These are phyloP conservation scores for Fulica atra DNA, from an alignment of 2,113 vertebrate species.

Conservation along the genomic window DNA sequence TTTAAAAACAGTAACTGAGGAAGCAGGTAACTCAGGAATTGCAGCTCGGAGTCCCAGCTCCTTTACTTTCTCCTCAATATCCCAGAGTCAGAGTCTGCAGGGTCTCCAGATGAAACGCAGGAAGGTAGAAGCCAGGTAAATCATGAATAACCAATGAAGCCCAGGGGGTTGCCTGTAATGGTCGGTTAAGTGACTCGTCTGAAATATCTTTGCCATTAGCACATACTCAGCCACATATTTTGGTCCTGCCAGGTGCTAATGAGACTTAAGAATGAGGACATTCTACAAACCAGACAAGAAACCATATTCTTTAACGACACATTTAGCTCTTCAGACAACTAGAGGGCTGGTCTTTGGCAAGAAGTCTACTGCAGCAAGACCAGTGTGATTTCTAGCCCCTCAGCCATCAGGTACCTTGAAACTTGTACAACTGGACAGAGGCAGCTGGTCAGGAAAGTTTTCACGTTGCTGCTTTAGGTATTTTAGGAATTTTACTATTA, in stretches of 20 bases:
- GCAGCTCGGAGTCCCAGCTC: background rate
- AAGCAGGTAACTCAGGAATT: background rate
- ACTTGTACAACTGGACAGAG: background rate
- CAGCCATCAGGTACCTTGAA: background rate
- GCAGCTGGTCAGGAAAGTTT: no score
- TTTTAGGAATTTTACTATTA: no score
- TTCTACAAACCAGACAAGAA: background rate
- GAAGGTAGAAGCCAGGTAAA: background rate
- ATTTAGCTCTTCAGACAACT: background rate
- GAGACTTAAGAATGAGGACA: background rate
- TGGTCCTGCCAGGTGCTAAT: background rate
- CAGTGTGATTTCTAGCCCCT: background rate
- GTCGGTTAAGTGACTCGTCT: background rate
- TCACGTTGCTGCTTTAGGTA: background rate
- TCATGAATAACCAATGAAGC: background rate
- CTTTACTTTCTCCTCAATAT: background rate
- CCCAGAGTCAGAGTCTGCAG: background rate
- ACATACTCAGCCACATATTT: background rate
- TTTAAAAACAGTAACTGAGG: background rate
- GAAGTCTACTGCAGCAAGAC: background rate
- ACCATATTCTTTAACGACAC: background rate
- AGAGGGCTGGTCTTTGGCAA: background rate
- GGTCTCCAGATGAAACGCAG: background rate
- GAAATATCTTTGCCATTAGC: background rate
- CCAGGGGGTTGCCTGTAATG: rapidly evolving